Base-by-base conservation (phyloP, 2,888 invertebrate genomes). In the Electrophaes corylata region DNA sequence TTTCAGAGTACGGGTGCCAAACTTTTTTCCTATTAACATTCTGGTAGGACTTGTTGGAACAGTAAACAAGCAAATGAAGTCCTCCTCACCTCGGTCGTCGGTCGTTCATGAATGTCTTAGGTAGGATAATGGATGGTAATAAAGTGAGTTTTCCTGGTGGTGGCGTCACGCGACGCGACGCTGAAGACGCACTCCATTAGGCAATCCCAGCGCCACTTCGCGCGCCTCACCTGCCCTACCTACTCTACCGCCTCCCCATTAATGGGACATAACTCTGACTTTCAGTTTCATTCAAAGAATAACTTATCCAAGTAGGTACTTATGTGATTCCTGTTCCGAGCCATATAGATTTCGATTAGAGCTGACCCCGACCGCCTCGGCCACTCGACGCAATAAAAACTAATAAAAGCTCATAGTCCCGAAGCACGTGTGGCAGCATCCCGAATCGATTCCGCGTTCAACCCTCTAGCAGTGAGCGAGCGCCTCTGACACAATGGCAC, bases 181-280 rank as follows among this genome's bases (percentile, higher is more conserved):
- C 45, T 53, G 71, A 67, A 78, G 81, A 75, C 61, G 84, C 81
- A 83, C 84, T 86, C 86, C 81, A 86, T 86, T 86, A 86, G 67
- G 73, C 83, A 86, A 85, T 86, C 64, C 65, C 64, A 65, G 73
- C 71, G 73, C 73, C 73, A 73, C 76, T 75, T 72, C 70, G 69
- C 78, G 72, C 73, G 57, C 65, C 60, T 18, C 54, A 57, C n/a
- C 37, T 33, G 20, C 20, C 43, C 6, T n/a, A n/a, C n/a, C 33
- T 18, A 11, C 29, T 16, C 44, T 26, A 20, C 39, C 16, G 4
- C 8, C 10, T 19, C 20, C 6, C 11, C 16, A n/a, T n/a, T n/a
- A n/a, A n/a, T n/a, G 20, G 20, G 5, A 20, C 3, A 20, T 20
- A 20, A 20, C 3, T 3, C 20, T 20, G 4, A 20, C 20, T 20